phyloP scores from a whole-genome alignment of 1,140 invertebrate genomes.

The Copidosoma floridanum region DNA sequence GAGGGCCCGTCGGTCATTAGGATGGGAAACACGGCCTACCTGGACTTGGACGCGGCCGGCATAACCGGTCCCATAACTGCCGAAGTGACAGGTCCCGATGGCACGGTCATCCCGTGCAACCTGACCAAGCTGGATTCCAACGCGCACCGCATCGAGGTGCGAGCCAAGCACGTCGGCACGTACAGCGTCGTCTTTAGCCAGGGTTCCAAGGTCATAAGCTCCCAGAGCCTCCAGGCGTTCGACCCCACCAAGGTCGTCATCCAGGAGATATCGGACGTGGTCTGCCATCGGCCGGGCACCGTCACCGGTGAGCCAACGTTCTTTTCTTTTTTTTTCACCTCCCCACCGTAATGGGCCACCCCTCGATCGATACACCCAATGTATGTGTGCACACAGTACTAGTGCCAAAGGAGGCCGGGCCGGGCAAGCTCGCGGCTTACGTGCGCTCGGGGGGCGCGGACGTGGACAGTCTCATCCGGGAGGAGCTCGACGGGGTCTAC shows the following conservation, averaged over 20 bases:
- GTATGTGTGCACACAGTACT: conserved; percentile 57
- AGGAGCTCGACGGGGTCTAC: conserved; percentile 68
- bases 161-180: conserved; percentile 62
- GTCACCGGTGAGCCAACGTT: conserved; percentile 63
- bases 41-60: conserved; percentile 56
- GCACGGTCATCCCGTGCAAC: conserved; percentile 57
- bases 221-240: conserved; percentile 77
- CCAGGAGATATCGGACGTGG: conserved; percentile 74
- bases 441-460: conserved; percentile 77
- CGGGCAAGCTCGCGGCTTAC: conserved; percentile 75
- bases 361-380: too few relatives aligned
- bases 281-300: conserved; percentile 79
- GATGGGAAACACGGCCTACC: conserved; percentile 57
- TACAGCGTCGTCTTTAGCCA: conserved; percentile 63
- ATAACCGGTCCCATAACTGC: conserved; percentile 49
- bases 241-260: conserved; percentile 81
- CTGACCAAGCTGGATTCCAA: conserved; percentile 55
- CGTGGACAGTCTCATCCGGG: conserved; percentile 77
- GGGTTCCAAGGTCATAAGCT: conserved; percentile 58
- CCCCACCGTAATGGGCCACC: too few relatives aligned
- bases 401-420: conserved; percentile 74
- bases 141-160: conserved; percentile 48
- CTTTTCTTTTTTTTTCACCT: too few relatives aligned
- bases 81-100: conserved; percentile 61
- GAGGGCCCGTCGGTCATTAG: conserved; percentile 56